phyloP scores from a whole-genome alignment of 2,113 vertebrate genomes.

The Petromus typicus region DNA sequence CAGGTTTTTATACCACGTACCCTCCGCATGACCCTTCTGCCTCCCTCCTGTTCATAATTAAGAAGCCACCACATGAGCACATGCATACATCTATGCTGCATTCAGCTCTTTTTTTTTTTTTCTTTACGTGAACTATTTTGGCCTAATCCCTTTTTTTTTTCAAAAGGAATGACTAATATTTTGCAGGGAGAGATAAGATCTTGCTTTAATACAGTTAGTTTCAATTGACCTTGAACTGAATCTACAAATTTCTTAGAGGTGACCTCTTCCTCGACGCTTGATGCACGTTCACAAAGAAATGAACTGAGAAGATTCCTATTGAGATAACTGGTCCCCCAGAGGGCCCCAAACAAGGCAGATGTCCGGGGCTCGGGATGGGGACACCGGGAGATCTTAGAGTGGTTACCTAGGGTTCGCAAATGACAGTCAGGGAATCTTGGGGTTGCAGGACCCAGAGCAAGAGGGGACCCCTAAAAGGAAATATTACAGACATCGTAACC shows the following conservation, averaged over 20 bases:
- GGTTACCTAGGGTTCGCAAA: slow-evolving; percentile 19
- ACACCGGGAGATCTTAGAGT: slow-evolving; percentile 61
- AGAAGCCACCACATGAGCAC: slow-evolving; percentile 59
- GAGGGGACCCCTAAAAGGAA: not conserved
- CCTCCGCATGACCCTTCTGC: slow-evolving; percentile 61
- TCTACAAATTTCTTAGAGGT: slow-evolving; percentile 83
- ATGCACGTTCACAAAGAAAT: slow-evolving; percentile 74
- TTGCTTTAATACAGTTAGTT: slow-evolving; percentile 82
- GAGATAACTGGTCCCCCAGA: slow-evolving; percentile 72
- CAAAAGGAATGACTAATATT: slow-evolving; percentile 76
- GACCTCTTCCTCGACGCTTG: slow-evolving; percentile 77
- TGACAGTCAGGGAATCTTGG: not conserved
- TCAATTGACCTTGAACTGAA: slow-evolving; percentile 83
- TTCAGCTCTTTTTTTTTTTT: not conserved
- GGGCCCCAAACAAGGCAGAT: slow-evolving; percentile 80
- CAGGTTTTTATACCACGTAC: not conserved
- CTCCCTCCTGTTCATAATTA: slow-evolving; percentile 78
- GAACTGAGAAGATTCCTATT: slow-evolving; percentile 80
- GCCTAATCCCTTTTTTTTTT: slow-evolving; percentile 68
- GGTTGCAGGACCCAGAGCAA: slow-evolving; percentile 10
- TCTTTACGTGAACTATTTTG: slow-evolving; percentile 73
- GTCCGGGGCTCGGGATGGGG: slow-evolving; percentile 39
- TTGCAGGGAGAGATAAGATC: slow-evolving; percentile 79
- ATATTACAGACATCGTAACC: not conserved
- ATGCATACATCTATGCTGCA: not conserved